Percentiles rank a stretch among this genome's conserved stretches.
Evolutionary conservation across 2,888 invertebrate genomes (phyloP).

Genomic region (Scaptomyza parva): DNA sequence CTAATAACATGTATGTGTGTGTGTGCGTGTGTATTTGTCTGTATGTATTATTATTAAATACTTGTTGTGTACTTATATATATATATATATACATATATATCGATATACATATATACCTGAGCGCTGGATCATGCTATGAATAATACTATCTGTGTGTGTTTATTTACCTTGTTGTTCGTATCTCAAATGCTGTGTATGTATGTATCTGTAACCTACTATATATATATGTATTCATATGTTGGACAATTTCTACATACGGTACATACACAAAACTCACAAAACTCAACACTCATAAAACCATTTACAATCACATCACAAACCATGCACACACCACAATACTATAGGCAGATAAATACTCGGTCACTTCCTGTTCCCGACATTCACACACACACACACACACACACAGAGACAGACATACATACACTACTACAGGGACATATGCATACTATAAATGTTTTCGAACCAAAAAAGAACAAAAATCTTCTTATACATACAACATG

Average conservation of each 20-base stretch:
- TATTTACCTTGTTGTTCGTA: conserved; percentile 22
- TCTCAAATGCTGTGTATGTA: conserved; percentile 31
- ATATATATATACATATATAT: background rate
- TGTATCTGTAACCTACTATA: conserved; percentile 22
- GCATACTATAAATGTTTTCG: conserved; percentile 3
- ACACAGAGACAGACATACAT: conserved; percentile 3
- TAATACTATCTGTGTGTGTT: conserved; percentile 21
- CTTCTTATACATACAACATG: conserved; percentile 1
- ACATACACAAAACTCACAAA: background rate
- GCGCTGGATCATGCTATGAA: conserved; percentile 30
- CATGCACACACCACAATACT: background rate
- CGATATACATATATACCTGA: conserved; percentile 4
- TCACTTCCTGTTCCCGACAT: conserved; percentile 13
- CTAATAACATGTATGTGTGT: conserved; percentile 4
- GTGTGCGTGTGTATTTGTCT: conserved; percentile 21
- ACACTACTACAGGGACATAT: conserved; percentile 13
- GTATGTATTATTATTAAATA: conserved; percentile 28
- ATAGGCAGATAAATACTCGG: conserved; percentile 11
- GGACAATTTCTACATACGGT: conserved; percentile 12
- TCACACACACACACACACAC: conserved; percentile 7
- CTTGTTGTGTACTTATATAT: conserved; percentile 34
- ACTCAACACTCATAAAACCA: conserved; percentile 1
- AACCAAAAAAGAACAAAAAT: conserved; percentile 1
- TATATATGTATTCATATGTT: conserved; percentile 35
- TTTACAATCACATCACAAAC: conserved; percentile 15